A percentile compares a stretch with the other conserved stretches of the same genome.
These are phyloP conservation scores for Drosophila ananassae DNA, from an alignment of 1,140 invertebrate species.

Conservation along the genomic window DNA sequence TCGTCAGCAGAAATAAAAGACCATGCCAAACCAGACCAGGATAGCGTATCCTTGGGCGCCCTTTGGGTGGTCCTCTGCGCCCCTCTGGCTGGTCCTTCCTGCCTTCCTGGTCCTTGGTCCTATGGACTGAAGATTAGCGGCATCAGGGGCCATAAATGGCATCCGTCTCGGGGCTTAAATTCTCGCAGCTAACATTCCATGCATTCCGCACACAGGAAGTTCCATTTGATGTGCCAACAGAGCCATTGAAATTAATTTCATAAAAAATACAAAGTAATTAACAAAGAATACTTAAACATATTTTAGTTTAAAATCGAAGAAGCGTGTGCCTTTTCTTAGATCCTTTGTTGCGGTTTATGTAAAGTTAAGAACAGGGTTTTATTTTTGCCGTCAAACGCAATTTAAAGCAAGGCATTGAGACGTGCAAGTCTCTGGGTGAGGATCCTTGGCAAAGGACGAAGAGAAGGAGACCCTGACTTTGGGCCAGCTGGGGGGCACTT, in stretches of 20 bases:
- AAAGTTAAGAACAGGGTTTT: slow-evolving; percentile 36
- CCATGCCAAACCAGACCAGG: slow-evolving; percentile 18
- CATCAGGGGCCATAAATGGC: slow-evolving; percentile 27
- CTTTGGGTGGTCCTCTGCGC: slow-evolving; percentile 7
- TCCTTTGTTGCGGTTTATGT: slow-evolving; percentile 31
- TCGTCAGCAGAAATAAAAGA: slow-evolving; percentile 56
- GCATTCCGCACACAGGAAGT: slow-evolving; percentile 30
- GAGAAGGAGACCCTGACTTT: slow-evolving; percentile 38
- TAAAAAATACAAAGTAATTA: slow-evolving; percentile 18
- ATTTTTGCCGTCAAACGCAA: slow-evolving; percentile 15
- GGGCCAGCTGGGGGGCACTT: slow-evolving; percentile 45
- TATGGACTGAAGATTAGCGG: slow-evolving; percentile 24
- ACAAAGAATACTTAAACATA: not conserved
- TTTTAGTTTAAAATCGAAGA: not conserved
- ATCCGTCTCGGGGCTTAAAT: slow-evolving; percentile 39
- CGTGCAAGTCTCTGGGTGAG: slow-evolving; percentile 42
- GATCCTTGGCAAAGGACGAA: slow-evolving; percentile 11
- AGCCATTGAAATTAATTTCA: slow-evolving; percentile 15
- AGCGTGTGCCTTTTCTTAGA: not conserved
- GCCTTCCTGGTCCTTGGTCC: not conserved
- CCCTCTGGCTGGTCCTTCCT: not conserved
- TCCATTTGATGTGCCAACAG: slow-evolving; percentile 35
- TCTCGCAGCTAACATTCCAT: slow-evolving; percentile 32
- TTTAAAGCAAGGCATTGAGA: slow-evolving; percentile 46
- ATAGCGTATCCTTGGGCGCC: slow-evolving; percentile 50